Base-by-base conservation (phyloP, 2,113 vertebrate genomes). In the Oxyura jamaicensis region DNA sequence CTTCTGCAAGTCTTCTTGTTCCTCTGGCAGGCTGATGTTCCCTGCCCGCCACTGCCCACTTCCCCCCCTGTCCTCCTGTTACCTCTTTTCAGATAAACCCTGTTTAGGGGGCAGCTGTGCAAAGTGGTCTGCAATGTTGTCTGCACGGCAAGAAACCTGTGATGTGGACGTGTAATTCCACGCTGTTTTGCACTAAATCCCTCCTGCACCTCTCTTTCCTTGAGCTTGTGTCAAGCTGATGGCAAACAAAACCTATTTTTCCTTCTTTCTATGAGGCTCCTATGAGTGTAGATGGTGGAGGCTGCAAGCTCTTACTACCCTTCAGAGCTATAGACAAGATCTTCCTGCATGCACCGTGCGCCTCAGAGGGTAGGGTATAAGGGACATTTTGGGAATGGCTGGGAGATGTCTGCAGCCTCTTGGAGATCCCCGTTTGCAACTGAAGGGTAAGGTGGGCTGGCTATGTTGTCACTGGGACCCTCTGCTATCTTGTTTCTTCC, bases 331-430 rank as follows among this genome's bases (percentile, higher is more conserved):
- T 31, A 82, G 1, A 75, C n/a, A 82, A 71, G 84, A 71, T 78
- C 69, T 19, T 87, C 52, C 31, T 1, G 0, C 2, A 0, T 8
- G 16, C 1, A 8, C 62, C 55, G 0, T 28, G 42, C 11, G 11
- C 33, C 52, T n/a, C 21, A 56, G 56, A 71, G 35, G 26, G 11
- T n/a, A 39, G 56, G 60, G 20, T 52, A 5, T 25, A 52, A 65
- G 15, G 19, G 11, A 6, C 25, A 17, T 78, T 66, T 35, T 77
- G 73, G 35, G 46, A 28, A 36, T 55, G 74, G 52, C 82, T 79
- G 50, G 21, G 88, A 63, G 50, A 69, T 58, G 44, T 28, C 42
- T 0, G 0, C 42, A 39, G 14, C 42, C 8, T 81, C 76, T 77
- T 36, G 28, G 44, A 89, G 74, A 63, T 71, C 8, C 28, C 23